These are phyloP conservation scores for Alcedo atthis DNA, from an alignment of 2,797 vertebrate species.

Conservation along the genomic window DNA sequence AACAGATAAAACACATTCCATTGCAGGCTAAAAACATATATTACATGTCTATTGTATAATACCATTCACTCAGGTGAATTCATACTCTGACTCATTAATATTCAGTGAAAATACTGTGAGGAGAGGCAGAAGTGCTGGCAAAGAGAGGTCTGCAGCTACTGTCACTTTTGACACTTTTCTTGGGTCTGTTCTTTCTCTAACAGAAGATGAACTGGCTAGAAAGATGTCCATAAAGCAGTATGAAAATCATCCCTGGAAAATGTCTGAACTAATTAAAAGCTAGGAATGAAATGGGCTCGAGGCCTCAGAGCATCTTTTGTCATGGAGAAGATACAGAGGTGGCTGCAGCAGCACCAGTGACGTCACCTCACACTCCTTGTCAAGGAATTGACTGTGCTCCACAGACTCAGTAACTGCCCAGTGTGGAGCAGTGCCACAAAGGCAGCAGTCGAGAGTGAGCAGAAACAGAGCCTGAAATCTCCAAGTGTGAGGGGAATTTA, in stretches of 20 bases:
- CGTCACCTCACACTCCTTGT: background rate
- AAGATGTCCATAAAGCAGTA: background rate
- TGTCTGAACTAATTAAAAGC: constrained; percentile 14
- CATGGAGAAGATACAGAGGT: background rate
- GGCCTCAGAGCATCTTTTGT: background rate
- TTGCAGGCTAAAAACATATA: background rate
- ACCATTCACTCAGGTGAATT: background rate
- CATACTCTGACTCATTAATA: background rate
- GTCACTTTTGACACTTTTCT: constrained; percentile 23
- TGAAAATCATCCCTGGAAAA: background rate
- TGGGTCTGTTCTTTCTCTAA: background rate
- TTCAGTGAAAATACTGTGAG: background rate
- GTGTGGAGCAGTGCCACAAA: background rate
- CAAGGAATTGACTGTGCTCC: background rate
- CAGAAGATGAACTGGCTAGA: background rate
- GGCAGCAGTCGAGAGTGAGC: background rate
- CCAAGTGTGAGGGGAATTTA: background rate
- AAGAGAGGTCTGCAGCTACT: background rate
- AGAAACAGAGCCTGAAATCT: background rate
- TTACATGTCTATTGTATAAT: background rate
- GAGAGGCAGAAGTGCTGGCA: background rate
- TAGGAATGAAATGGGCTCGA: background rate
- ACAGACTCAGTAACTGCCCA: background rate
- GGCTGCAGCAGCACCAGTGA: background rate
- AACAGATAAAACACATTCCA: background rate